Evolutionary conservation across 2,888 invertebrate genomes (phyloP).

Genomic region (Nephrotoma guestfalica): DNA sequence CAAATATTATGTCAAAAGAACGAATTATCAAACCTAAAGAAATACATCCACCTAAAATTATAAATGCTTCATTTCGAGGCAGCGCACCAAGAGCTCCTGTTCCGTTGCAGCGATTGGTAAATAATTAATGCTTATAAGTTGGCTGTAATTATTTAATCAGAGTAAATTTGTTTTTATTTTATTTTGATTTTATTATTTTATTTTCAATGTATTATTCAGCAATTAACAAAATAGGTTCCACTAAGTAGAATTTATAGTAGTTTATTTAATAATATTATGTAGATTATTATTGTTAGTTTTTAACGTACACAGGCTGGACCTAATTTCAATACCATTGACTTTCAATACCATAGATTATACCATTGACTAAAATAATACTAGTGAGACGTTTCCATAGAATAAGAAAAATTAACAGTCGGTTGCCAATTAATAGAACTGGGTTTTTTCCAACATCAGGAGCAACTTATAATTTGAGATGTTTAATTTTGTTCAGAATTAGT

Average conservation of each 20-base stretch:
- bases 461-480: too few relatives aligned
- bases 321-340: too few relatives aligned
- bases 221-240: not conserved
- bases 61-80: not conserved
- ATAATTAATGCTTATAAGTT: constrained; percentile 11
- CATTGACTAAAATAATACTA: too few relatives aligned
- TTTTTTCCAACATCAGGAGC: too few relatives aligned
- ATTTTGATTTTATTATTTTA: not conserved
- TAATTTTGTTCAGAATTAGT: too few relatives aligned
- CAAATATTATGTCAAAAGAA: not conserved
- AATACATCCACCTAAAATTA: not conserved
- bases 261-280: too few relatives aligned
- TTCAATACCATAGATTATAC: too few relatives aligned
- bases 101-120: constrained; percentile 22
- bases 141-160: not conserved
- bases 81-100: constrained; percentile 9
- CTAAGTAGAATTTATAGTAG: not conserved
- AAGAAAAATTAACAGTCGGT: too few relatives aligned
- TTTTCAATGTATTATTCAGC: not conserved
- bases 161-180: not conserved
- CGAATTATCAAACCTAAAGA: not conserved
- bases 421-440: too few relatives aligned
- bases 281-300: too few relatives aligned
- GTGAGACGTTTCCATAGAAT: too few relatives aligned
- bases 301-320: too few relatives aligned